phyloP scores from a whole-genome alignment of 1,140 invertebrate species.

The Thaumetopoea pityocampa region DNA sequence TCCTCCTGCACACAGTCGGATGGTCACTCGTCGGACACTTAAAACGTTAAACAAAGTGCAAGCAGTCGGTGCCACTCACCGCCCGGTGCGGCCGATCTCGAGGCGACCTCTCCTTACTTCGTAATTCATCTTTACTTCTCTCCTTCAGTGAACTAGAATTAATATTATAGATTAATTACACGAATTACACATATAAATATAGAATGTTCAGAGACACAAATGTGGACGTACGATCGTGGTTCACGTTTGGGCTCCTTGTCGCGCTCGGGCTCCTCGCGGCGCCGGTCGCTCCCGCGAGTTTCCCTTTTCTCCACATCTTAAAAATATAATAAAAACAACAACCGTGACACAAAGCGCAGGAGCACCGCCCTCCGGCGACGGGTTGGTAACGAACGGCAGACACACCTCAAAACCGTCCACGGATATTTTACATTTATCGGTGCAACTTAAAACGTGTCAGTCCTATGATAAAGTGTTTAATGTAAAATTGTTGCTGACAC shows the following conservation, averaged over 20 bases:
- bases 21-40: too few relatives aligned
- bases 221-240: slow-evolving; percentile 51
- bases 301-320: slow-evolving; percentile 56
- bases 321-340: too few relatives aligned
- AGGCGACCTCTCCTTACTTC: slow-evolving; percentile 59
- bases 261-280: slow-evolving; percentile 56
- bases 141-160: slow-evolving; percentile 49
- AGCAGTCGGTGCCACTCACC: slow-evolving; percentile 18
- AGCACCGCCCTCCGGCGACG: too few relatives aligned
- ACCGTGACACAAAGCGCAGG: too few relatives aligned
- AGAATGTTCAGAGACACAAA: not conserved
- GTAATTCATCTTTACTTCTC: slow-evolving; percentile 52
- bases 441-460: too few relatives aligned
- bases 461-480: too few relatives aligned
- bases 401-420: too few relatives aligned
- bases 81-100: slow-evolving; percentile 63
- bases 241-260: slow-evolving; percentile 61
- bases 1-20: slow-evolving; percentile 63
- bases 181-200: not conserved
- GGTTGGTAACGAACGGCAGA: too few relatives aligned
- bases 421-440: too few relatives aligned
- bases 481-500: too few relatives aligned
- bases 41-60: not conserved
- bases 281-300: slow-evolving; percentile 44
- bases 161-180: slow-evolving; percentile 6